Base-by-base conservation (phyloP, 2,888 invertebrate genomes). In the Chromoteleia sp. region DNA sequence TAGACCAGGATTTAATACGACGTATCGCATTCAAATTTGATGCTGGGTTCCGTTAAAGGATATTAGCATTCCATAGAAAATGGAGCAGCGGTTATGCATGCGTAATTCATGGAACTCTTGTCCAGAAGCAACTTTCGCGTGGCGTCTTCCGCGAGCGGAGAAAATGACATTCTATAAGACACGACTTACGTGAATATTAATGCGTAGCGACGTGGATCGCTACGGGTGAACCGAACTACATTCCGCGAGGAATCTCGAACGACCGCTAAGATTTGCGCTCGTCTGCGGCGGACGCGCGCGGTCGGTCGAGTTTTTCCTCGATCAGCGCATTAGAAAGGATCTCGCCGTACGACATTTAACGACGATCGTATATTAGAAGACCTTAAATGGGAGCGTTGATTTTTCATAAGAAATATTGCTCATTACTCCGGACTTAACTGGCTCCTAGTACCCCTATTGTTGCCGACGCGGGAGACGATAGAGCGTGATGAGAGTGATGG, bases 11-110 rank as follows among this genome's bases (percentile, higher is more conserved):
- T 52, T 39, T 39, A 68, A 45, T 56, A 56, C 39, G 48, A 71
- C 41, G 59, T 30, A 61, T 33, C 36, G 48, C 21, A 63, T 70
- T 70, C 54, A 68, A 68, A 68, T 59, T 67, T 14, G 52, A 67
- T 21, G 15, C 17, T 14, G n/a, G 7, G 30, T 80, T 68, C 81
- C 73, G 81, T 71, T 73, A 68, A 54, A 52, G 39, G 54, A 36
- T 61, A 81, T 77, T 77, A 81, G 67, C 81, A 73, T 81, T 77
- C 81, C 76, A 68, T 68, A 52, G 76, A 77, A 81, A 77, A 81
- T 68, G 54, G 76, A 73, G 63, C 76, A 81, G 48, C 73, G 50
- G 73, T 59, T 76, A 59, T 73, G 76, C 67, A 73, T 67, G 73
- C 68, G 61, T 71, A 81, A 76, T 76, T 81, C 65, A 71, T 71